phyloP scores from a whole-genome alignment of 1,140 invertebrate genomes.

The Oryctes rhinoceros region DNA sequence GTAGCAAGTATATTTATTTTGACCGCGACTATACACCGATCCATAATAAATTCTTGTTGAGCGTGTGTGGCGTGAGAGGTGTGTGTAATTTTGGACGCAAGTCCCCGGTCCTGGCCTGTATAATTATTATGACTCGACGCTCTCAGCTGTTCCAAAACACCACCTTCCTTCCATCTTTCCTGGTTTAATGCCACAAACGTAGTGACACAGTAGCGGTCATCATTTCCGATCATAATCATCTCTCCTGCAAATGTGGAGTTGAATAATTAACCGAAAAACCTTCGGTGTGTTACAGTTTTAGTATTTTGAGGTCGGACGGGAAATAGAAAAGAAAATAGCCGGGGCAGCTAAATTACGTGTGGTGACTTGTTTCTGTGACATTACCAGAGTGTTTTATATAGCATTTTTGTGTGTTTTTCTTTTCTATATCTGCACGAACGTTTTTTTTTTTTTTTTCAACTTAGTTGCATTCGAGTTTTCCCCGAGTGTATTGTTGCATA shows the following conservation, averaged over 20 bases:
- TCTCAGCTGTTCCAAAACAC: constrained; percentile 35
- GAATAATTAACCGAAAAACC: neutral
- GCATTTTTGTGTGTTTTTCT: neutral
- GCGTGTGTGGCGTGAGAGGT: neutral
- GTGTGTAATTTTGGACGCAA: constrained; percentile 28
- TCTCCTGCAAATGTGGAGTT: neutral
- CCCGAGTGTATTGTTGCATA: neutral
- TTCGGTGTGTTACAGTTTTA: neutral
- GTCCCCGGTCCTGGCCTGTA: constrained; percentile 28
- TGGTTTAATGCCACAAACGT: constrained; percentile 31
- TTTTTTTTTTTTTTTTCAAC: neutral
- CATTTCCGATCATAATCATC: constrained; percentile 29
- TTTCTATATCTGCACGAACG: neutral
- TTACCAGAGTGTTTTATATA: neutral
- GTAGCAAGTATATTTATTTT: neutral
- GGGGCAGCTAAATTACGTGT: neutral
- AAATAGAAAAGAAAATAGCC: neutral
- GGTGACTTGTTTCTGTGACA: constrained; percentile 26
- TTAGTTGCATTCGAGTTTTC: neutral
- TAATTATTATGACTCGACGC: constrained; percentile 33
- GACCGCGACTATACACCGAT: neutral
- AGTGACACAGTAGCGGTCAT: constrained; percentile 26
- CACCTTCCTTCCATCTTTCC: constrained; percentile 33
- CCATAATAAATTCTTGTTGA: neutral
- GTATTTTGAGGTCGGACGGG: neutral